phyloP scores from a whole-genome alignment of 30 jellyfish, hydroid and myxozoan genomes.

The Catostylus mosaicus region DNA sequence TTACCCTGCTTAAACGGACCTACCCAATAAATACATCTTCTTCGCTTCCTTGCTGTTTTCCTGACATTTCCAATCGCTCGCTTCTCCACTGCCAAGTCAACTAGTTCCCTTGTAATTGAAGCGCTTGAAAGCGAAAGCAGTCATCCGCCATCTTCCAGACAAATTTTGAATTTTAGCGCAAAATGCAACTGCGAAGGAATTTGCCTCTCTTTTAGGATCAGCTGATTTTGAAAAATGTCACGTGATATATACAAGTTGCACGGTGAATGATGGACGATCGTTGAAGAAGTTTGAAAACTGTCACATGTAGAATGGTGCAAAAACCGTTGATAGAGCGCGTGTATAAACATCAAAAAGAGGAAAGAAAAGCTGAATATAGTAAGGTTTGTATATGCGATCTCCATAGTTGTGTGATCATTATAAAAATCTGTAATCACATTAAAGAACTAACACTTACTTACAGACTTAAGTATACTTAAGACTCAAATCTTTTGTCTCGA shows the following conservation, averaged over 20 bases:
- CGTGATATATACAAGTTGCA: constrained; percentile 56
- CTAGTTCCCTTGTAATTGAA: no score
- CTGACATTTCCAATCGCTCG: neutral
- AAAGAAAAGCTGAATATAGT: neutral
- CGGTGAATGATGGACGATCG: constrained; percentile 31
- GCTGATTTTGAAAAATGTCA: constrained; percentile 39
- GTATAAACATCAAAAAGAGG: neutral
- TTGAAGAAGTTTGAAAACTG: constrained; percentile 9
- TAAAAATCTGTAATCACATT: no score
- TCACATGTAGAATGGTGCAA: constrained; percentile 35
- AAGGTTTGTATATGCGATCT: constrained; percentile 14
- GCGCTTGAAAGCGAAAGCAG: no score
- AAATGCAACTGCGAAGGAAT: constrained; percentile 19
- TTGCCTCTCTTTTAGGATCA: constrained; percentile 26
- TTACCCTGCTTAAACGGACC: neutral
- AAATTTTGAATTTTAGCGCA: no score
- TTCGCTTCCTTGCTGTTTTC: neutral
- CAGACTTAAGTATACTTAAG: no score
- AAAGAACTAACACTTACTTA: no score
- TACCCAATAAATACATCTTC: neutral
- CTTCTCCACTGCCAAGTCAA: neutral
- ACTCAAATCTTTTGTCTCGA: no score
- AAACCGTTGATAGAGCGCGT: constrained; percentile 2
- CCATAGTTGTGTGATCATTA: no score
- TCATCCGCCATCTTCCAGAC: no score